phyloP scores from a whole-genome alignment of 2,888 invertebrate species.

The Oasisia sp. region DNA sequence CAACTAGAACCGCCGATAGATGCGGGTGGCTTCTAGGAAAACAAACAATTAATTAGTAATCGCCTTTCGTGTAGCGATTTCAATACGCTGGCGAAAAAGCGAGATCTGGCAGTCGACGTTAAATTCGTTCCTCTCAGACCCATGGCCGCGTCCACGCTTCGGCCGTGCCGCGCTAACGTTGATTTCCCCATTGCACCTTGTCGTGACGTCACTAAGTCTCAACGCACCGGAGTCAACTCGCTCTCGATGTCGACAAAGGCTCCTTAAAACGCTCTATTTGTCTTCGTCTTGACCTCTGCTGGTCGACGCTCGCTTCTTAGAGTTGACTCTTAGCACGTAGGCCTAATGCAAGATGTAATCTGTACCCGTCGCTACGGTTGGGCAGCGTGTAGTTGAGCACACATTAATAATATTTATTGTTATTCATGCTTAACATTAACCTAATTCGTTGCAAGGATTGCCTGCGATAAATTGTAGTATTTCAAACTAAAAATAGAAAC shows the following conservation, averaged over 20 bases:
- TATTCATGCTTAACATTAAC: no score
- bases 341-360: neutral
- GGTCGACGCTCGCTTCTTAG: neutral
- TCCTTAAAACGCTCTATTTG: neutral
- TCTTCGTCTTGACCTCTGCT: neutral
- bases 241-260: neutral
- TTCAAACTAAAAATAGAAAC: no score
- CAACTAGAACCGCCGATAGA: neutral
- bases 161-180: neutral
- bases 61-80: neutral
- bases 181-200: neutral
- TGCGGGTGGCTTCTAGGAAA: neutral
- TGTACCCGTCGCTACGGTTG: no score
- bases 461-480: no score
- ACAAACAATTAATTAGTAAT: neutral
- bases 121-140: neutral
- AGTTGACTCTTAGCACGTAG: neutral
- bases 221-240: neutral
- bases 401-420: no score
- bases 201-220: neutral
- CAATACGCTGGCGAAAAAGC: neutral
- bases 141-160: neutral
- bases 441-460: no score
- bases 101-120: neutral
- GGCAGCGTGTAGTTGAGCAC: no score